Evolutionary conservation across 2,113 vertebrate species (phyloP).

Genomic region (Salvator merianae): DNA sequence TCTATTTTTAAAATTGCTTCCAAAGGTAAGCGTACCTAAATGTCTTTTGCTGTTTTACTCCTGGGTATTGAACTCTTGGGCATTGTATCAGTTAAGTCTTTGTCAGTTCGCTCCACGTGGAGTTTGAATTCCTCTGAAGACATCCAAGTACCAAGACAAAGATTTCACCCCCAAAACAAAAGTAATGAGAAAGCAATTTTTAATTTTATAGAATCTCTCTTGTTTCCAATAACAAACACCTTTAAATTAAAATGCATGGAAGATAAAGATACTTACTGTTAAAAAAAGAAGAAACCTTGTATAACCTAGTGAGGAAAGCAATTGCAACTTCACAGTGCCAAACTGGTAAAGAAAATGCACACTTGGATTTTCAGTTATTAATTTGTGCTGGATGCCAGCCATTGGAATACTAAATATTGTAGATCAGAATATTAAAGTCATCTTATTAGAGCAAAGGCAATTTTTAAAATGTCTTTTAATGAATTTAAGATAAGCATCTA

Average conservation of each 20-base stretch:
- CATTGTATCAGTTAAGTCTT: background rate
- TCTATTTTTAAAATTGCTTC: background rate
- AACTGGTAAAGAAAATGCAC: too few relatives aligned
- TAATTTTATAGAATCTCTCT: background rate
- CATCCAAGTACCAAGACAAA: background rate
- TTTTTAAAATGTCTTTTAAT: background rate
- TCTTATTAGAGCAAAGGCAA: background rate
- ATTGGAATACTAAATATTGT: background rate
- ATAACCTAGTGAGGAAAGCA: background rate
- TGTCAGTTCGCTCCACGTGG: background rate
- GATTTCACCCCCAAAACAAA: fast-evolving
- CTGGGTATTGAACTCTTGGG: background rate
- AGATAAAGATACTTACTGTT: background rate
- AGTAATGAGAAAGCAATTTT: background rate
- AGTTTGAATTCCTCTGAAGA: background rate
- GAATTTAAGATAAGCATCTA: background rate
- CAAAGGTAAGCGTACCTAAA: background rate
- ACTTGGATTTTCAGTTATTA: background rate
- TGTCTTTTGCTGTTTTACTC: too few relatives aligned
- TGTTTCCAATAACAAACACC: background rate
- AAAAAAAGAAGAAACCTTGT: background rate
- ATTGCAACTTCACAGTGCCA: background rate
- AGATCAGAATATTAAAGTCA: background rate
- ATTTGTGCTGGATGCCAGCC: too few relatives aligned
- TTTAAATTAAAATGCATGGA: background rate